Base-by-base conservation (phyloP, 2,888 invertebrate species). In the Drosophila seclusa region DNA sequence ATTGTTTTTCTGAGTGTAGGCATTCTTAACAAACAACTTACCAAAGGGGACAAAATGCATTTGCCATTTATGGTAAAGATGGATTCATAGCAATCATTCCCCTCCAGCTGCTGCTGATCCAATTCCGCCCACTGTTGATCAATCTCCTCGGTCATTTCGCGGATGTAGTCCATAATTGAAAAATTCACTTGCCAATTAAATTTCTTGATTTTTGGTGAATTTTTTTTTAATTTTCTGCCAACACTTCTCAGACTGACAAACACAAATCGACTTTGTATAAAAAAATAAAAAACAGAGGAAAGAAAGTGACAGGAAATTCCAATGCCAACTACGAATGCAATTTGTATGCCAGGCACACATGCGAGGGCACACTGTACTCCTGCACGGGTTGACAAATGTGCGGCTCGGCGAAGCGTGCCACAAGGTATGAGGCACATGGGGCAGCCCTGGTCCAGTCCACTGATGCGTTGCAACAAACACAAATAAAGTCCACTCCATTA, bases 401-500 rank as follows among this genome's bases (percentile, higher is more conserved):
- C 55, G 49, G 59, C 49, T 42, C 53, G 67, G 42, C 53, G 75
- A 64, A 87, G 82, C 82, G 68, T 82, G 89, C 78, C 70, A 66
- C 69, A 80, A 80, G 78, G 73, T 81, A 71, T 61, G 38, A 57
- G 57, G 24, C 59, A 29, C 45, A 24, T 45, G 8, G 24, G 29
- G 53, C 32, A 45, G 49, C 18, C 18, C 49, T 36, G 36, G 36
- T 32, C 49, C 27, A 13, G 67, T 36, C 60, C 59, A 66, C 55
- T 55, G 50, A 67, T 59, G 77, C 77, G 77, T 68, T 65, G 72
- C 76, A 78, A 40, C 78, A 76, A 73, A 81, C 78, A 80, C 91
- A 91, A 91, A 91, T 91, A 89, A 81, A 90, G 82, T 91, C 87
- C 91, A 92, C 87, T 91, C 92, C 90, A 91, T 91, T 91, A 91